Base-by-base conservation (phyloP, 2,888 invertebrate genomes). In the Trisateles emortualis region DNA sequence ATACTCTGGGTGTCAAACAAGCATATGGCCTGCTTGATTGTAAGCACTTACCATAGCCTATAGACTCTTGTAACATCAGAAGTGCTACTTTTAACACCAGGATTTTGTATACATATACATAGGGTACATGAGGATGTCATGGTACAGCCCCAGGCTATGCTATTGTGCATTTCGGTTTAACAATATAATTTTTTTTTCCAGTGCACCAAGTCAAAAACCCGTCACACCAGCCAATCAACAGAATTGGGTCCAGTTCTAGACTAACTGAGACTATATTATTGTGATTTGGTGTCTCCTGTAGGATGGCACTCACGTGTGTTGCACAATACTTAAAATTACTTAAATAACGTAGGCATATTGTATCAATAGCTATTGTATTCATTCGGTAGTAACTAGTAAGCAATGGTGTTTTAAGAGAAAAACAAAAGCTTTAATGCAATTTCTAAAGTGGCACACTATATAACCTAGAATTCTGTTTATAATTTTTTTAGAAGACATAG, bases 191-290 rank as follows among this genome's bases (percentile, higher is more conserved):
- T 26, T 29, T 48, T 46, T 52, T 78, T 77, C 0, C 86, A 91
- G 92, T 64, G 79, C 76, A 58, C 69, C 84, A 43, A 84, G 77
- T 71, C 88, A 90, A 76, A 84, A 87, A 43, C 81, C 90, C 24
- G 78, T 83, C 40, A 86, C 92, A 32, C 90, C 91, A 50, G 90
- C 85, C 13, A 92, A 81, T 52, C 92, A 92, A 64, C 91, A 91
- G 66, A 89, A 92, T 64, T 92, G 92, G 92, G 92, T 92, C 54
- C 92, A 92, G 74, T 92, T 92, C 76, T 92, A 77, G 51, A 63
- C 61, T 54, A 50, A 41, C 45, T 47, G 52, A 42, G 44, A 67
- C 60, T 61, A 62, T 64, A 51, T 58, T 71, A 75, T 80, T 83
- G 86, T 83, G 82, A 81, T 83, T 84, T 83, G 83, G 78, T 83